Base-by-base conservation (phyloP, 2,113 vertebrate genomes). In the Saimiri boliviensis region DNA sequence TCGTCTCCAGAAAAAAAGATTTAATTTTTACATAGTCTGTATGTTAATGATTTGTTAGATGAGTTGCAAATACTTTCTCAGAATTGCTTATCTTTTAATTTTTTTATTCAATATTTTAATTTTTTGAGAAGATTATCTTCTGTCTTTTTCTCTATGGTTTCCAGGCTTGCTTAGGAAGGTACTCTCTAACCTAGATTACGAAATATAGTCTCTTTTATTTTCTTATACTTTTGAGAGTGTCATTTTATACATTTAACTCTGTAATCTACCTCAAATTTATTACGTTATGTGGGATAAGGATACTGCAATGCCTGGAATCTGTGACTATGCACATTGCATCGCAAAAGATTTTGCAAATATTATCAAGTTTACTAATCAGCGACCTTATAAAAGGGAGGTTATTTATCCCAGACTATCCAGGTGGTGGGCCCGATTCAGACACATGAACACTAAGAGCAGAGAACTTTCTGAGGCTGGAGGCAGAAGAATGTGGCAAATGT, bases 181-280 rank as follows among this genome's bases (percentile, higher is more conserved):
- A 27, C 8, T 76, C 27, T 17, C 70, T 84, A 40, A 74, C 16
- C 74, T 25, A 76, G 42, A 74, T 89, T 79, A 74, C 89, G 20
- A 92, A 90, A 40, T 83, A 40, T 16, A 40, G 84, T 91, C 23
- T 88, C 71, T 94, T 77, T 93, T 83, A 52, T 80, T 96, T 85
- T 73, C 27, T 85, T 88, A 82, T 42, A 81, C 32, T 82, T 70
- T 42, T 32, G 71, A 91, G n/a, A 82, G 47, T 40, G 92, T 93
- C 76, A 7, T 82, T 49, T 80, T 66, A 45, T 71, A 42, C 25
- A 25, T 85, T 63, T 89, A 30, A 71, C 17, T 88, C 80, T 84
- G 83, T 95, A 82, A 52, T 49, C 76, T 3, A 58, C 45, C 23
- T 58, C 82, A 37, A 63, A 52, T 88, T 17, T 87, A 32, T 71